These are phyloP conservation scores for Sebastes vulpes DNA, from an alignment of 2,797 vertebrate genomes.

Conservation along the genomic window DNA sequence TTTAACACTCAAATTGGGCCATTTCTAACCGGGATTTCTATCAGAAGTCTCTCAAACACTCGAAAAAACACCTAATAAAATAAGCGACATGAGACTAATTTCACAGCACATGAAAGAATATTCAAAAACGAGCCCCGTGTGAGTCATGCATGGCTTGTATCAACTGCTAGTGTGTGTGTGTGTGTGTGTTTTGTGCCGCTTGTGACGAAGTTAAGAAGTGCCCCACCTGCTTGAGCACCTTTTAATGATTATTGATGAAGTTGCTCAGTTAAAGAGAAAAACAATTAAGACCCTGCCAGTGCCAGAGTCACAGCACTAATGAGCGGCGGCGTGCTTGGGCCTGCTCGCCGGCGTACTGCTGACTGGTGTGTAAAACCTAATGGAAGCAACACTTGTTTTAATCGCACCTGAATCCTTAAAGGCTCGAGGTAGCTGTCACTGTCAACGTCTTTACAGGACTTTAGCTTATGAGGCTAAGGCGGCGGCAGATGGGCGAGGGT, in stretches of 20 bases:
- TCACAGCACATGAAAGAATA: slow-evolving; percentile 20
- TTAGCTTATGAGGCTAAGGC: slow-evolving; percentile 59
- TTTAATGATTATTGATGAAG: slow-evolving; percentile 89
- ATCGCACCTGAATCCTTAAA: slow-evolving; percentile 79
- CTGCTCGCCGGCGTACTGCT: slow-evolving; percentile 65
- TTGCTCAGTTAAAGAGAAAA: slow-evolving; percentile 86
- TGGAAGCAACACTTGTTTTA: slow-evolving; percentile 72
- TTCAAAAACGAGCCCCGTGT: background rate
- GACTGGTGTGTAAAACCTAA: slow-evolving; percentile 74
- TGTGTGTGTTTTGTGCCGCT: background rate
- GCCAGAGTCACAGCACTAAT: slow-evolving; percentile 77
- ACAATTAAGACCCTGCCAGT: slow-evolving; percentile 81
- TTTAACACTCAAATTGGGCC: slow-evolving; percentile 11
- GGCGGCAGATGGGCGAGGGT: slow-evolving; percentile 65
- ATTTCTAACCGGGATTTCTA: slow-evolving; percentile 3
- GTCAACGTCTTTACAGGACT: slow-evolving; percentile 66
- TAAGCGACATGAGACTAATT: slow-evolving; percentile 9
- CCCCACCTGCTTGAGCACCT: slow-evolving; percentile 72
- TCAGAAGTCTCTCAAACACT: slow-evolving; percentile 7
- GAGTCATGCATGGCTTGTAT: slow-evolving; percentile 4
- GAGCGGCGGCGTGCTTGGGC: slow-evolving; percentile 68
- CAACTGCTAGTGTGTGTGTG: background rate
- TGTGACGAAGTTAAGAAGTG: slow-evolving; percentile 46
- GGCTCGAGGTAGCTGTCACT: slow-evolving; percentile 65
- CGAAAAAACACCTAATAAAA: slow-evolving; percentile 20